Evolutionary conservation across 2,113 vertebrate genomes (phyloP).

Genomic region (Patagioenas fasciata): DNA sequence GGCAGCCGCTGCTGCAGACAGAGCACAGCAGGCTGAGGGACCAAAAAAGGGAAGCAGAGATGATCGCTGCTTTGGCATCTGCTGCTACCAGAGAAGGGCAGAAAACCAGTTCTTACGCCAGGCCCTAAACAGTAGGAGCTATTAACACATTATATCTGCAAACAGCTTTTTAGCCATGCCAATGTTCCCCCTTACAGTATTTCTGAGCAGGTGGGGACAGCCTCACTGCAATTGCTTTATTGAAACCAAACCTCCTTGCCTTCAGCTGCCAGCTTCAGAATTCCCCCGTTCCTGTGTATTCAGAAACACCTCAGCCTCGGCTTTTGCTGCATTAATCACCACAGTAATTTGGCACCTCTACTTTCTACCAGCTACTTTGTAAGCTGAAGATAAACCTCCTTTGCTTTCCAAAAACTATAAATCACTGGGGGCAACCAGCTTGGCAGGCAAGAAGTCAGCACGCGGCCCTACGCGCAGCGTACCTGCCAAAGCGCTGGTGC

Average conservation of each 20-base stretch:
- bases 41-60: background rate
- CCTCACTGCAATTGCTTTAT: rapidly evolving
- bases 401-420: rapidly evolving
- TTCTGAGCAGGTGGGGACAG: background rate
- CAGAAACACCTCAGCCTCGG: rapidly evolving
- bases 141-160: background rate
- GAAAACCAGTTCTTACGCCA: background rate
- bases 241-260: background rate
- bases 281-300: background rate
- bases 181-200: rapidly evolving
- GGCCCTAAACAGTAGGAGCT: background rate
- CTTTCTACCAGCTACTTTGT: background rate
- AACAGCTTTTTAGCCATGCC: background rate
- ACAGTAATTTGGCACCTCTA: background rate
- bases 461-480: background rate
- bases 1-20: background rate
- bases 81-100: background rate
- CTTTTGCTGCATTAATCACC: rapidly evolving
- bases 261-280: background rate
- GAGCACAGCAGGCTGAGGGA: background rate
- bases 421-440: too few relatives aligned
- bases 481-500: conserved; percentile 96
- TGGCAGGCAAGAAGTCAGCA: rapidly evolving
- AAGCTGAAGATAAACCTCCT: background rate
- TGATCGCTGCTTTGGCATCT: background rate